phyloP scores from a whole-genome alignment of 1,140 invertebrate genomes.

The Spodoptera litura region DNA sequence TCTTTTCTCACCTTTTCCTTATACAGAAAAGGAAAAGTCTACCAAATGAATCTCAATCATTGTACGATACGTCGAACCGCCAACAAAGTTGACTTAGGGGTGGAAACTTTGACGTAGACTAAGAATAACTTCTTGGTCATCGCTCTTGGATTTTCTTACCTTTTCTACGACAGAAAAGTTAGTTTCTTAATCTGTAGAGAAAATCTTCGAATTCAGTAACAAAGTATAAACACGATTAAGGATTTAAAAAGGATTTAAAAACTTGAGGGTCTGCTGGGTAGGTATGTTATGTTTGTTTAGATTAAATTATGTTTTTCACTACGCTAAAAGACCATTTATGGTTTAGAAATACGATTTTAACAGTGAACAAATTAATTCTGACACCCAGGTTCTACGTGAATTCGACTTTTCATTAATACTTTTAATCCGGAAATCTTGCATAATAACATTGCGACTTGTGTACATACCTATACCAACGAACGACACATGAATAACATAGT shows the following conservation, averaged over 20 bases:
- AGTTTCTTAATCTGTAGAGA: neutral
- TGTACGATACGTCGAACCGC: slow-evolving; percentile 26
- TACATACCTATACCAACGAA: neutral
- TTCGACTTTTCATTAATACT: too few relatives aligned
- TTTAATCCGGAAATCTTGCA: too few relatives aligned
- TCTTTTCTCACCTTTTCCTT: slow-evolving; percentile 20
- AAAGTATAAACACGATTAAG: slow-evolving; percentile 4
- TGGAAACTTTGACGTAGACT: slow-evolving; percentile 18
- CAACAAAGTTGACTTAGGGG: slow-evolving; percentile 1
- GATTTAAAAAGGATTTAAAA: neutral
- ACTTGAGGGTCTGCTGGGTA: too few relatives aligned
- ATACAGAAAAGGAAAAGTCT: slow-evolving; percentile 22
- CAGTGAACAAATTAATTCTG: too few relatives aligned
- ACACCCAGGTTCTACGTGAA: too few relatives aligned
- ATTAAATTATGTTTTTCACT: too few relatives aligned
- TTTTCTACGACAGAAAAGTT: neutral
- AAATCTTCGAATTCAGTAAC: neutral
- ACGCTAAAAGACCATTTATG: too few relatives aligned
- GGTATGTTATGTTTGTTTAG: too few relatives aligned
- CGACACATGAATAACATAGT: neutral
- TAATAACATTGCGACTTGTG: too few relatives aligned
- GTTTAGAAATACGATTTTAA: too few relatives aligned
- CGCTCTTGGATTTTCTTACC: slow-evolving; percentile 32
- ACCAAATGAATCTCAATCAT: slow-evolving; percentile 39
- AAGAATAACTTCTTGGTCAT: slow-evolving; percentile 22